phyloP scores from a whole-genome alignment of 2,113 vertebrate genomes.

The Galbula dea region DNA sequence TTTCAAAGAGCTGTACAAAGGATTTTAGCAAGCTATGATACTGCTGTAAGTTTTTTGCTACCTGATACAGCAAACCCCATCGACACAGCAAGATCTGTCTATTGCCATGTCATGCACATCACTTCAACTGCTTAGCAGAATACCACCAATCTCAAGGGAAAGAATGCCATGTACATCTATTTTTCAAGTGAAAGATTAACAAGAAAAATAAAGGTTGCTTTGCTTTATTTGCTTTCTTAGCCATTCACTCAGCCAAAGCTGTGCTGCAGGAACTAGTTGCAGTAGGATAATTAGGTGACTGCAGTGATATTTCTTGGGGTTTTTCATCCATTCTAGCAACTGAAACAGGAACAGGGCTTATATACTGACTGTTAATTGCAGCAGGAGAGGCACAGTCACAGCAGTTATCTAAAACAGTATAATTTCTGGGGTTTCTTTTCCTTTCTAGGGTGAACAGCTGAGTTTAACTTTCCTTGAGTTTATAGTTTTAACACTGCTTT shows the following conservation, averaged over 20 bases:
- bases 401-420: neutral
- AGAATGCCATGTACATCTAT: neutral
- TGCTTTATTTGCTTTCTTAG: neutral
- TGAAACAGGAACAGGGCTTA: neutral
- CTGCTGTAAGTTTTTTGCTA: neutral
- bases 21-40: slow-evolving; percentile 5
- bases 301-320: neutral
- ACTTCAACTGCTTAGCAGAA: neutral
- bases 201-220: slow-evolving; percentile 15
- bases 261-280: neutral
- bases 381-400: neutral
- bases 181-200: slow-evolving; percentile 18
- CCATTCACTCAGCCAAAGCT: neutral
- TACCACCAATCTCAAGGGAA: neutral
- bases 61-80: neutral
- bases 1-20: neutral
- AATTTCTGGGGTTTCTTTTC: neutral
- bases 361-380: neutral
- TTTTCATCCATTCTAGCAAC: neutral
- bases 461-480: neutral
- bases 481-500: neutral
- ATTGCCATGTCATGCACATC: neutral
- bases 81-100: neutral
- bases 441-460: neutral
- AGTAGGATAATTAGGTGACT: neutral